phyloP scores from a whole-genome alignment of 1,140 invertebrate genomes.

The Triops cancriformis region DNA sequence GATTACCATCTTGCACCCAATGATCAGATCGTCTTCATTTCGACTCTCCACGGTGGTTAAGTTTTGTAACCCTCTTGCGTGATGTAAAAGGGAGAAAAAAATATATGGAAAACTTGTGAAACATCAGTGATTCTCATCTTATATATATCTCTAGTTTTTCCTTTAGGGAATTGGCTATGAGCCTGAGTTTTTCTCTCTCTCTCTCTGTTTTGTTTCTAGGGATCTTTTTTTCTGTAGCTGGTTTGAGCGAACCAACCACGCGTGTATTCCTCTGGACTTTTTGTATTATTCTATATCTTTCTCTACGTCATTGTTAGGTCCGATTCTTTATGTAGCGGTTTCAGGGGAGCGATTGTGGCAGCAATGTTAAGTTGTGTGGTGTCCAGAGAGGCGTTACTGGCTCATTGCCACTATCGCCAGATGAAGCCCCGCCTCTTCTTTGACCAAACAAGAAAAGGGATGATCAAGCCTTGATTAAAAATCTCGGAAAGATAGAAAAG shows the following conservation, averaged over 20 bases:
- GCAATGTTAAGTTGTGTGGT: not conserved
- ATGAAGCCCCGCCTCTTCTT: not conserved
- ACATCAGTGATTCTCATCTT: not conserved
- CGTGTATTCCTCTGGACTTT: not conserved
- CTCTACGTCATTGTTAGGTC: not conserved
- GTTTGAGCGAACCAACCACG: not conserved
- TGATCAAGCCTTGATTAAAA: constrained; percentile 7
- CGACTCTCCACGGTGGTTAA: constrained; percentile 62
- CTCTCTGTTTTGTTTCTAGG: no score
- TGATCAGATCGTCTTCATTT: constrained; percentile 59
- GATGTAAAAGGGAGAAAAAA: not conserved
- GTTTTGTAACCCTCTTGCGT: not conserved
- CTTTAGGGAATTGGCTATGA: no score
- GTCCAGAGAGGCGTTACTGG: constrained; percentile 1
- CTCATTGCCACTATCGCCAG: not conserved
- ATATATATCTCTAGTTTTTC: not conserved
- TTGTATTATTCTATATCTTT: not conserved
- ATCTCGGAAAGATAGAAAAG: not conserved
- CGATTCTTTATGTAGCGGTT: not conserved
- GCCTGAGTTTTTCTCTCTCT: no score
- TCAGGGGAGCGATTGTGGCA: not conserved
- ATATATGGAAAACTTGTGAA: not conserved
- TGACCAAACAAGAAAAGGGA: constrained; percentile 2
- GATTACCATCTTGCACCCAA: constrained; percentile 51
- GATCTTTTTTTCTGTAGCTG: not conserved